Evolutionary conservation across 2,888 invertebrate species (phyloP).

Genomic region (Norana najaformis): DNA sequence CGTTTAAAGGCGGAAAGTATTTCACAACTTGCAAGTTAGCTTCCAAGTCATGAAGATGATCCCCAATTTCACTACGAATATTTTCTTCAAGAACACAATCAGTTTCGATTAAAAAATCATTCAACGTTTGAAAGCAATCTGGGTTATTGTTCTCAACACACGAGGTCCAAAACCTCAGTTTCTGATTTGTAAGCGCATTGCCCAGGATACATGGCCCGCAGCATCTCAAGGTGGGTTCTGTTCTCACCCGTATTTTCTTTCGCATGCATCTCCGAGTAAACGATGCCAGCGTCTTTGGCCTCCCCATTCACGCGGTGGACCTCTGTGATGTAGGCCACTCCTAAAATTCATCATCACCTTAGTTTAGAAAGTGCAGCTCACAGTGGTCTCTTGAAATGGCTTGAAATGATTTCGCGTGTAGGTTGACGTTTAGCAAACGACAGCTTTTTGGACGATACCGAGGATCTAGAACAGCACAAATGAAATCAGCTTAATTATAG

Average conservation of each 20-base stretch:
- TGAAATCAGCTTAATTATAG: too few species aligned
- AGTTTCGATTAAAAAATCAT: too few species aligned
- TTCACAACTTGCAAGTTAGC: too few species aligned
- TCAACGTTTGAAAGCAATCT: conserved; percentile 70
- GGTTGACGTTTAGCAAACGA: too few species aligned
- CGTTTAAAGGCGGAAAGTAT: too few species aligned
- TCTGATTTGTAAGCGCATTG: conserved; percentile 82
- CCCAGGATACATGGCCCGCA: conserved; percentile 77
- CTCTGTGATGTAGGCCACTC: conserved; percentile 69
- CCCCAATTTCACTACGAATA: too few species aligned
- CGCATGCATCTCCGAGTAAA: conserved; percentile 92
- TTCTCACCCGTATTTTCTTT: conserved; percentile 80
- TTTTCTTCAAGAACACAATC: too few species aligned
- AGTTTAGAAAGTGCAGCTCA: background rate
- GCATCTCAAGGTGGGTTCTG: conserved; percentile 71
- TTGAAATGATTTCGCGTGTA: too few species aligned
- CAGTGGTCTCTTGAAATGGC: too few species aligned
- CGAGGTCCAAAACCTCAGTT: conserved; percentile 62
- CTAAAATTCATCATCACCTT: conserved; percentile 15
- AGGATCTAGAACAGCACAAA: too few species aligned
- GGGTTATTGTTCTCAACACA: conserved; percentile 73
- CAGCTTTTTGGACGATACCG: too few species aligned
- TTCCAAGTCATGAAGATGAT: too few species aligned
- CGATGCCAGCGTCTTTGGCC: conserved; percentile 88
- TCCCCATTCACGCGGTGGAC: conserved; percentile 87